A percentile compares a stretch with the other conserved stretches of the same genome.
phyloP scores from a whole-genome alignment of 2,888 invertebrate genomes.

The Trachelus iudaicus region DNA sequence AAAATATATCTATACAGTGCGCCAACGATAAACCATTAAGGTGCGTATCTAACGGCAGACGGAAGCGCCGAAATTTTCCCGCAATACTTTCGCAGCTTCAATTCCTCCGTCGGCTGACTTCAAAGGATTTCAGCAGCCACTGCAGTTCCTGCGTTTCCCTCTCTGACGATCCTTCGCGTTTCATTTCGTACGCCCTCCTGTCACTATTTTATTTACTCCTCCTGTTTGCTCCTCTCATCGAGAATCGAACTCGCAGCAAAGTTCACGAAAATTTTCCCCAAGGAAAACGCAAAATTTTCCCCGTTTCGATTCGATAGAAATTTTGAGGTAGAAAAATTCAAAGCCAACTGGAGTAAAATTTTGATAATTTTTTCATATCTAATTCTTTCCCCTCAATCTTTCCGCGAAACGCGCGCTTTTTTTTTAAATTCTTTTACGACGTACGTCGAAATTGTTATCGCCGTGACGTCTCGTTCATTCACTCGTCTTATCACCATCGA shows the following conservation, averaged over 20 bases:
- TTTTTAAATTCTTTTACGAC: background rate
- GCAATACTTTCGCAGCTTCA: slow-evolving; percentile 9
- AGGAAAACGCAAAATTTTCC: no score
- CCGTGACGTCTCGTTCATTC: background rate
- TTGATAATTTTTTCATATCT: background rate
- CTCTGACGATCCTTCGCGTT: background rate
- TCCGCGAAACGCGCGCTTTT: background rate
- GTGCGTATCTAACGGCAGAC: slow-evolving; percentile 32
- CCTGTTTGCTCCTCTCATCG: background rate
- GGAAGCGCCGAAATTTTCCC: slow-evolving; percentile 25
- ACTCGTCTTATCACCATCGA: background rate
- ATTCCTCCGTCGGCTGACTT: background rate
- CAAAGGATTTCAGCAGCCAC: background rate
- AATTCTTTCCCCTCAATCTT: background rate
- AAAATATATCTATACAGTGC: background rate
- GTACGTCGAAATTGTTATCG: background rate
- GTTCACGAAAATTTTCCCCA: fast-evolving
- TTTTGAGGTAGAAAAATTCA: background rate
- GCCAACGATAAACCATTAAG: background rate
- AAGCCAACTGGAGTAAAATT: background rate
- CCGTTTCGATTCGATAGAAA: background rate
- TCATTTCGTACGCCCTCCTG: background rate
- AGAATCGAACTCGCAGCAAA: background rate
- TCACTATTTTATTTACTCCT: background rate
- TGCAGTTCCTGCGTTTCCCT: background rate